phyloP scores from a whole-genome alignment of 1,140 invertebrate genomes.

The Hirudo medicinalis region DNA sequence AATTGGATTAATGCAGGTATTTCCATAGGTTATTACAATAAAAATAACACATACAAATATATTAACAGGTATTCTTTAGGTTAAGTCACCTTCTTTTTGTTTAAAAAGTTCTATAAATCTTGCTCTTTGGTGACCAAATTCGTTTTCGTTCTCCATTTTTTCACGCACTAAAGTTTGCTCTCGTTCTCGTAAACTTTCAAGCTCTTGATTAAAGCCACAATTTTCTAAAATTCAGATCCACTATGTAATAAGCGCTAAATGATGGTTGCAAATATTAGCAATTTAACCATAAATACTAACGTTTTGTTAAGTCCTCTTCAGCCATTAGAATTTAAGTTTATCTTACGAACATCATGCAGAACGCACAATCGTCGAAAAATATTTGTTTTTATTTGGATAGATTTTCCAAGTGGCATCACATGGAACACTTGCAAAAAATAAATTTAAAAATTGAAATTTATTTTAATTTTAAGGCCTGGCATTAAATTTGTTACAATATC shows the following conservation, averaged over 20 bases:
- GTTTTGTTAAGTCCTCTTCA: background rate
- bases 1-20: background rate
- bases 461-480: no score
- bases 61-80: background rate
- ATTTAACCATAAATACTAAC: background rate
- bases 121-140: constrained; percentile 74
- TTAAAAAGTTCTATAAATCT: constrained; percentile 79
- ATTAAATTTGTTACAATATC: no score
- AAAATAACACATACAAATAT: constrained; percentile 7
- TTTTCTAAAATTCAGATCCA: background rate
- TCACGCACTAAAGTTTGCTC: constrained; percentile 26
- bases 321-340: constrained; percentile 1
- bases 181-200: constrained; percentile 13
- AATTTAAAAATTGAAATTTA: no score
- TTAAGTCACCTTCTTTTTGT: constrained; percentile 61
- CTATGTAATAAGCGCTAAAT: background rate
- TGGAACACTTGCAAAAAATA: no score
- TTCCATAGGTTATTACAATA: constrained; percentile 3
- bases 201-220: constrained; percentile 1
- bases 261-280: background rate
- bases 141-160: constrained; percentile 51
- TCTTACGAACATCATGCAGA: background rate
- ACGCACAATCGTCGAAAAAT: no score
- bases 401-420: no score
- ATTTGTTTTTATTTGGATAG: no score